Evolutionary conservation across 2,888 invertebrate genomes (phyloP).

Genomic region (Pachymerium ferrugineum): DNA sequence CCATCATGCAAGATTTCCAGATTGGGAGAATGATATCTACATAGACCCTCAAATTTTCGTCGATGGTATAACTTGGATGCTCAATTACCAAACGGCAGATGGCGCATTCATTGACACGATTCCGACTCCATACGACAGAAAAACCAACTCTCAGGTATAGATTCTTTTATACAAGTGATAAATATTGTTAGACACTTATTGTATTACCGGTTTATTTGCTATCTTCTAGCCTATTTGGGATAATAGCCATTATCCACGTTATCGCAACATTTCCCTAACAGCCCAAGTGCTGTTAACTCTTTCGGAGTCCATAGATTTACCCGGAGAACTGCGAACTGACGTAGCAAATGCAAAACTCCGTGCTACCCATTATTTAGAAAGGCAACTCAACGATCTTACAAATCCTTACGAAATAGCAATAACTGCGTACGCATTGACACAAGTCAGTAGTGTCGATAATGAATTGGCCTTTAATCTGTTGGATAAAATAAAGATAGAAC

Average conservation of each 20-base stretch:
- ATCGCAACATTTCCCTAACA: slow-evolving; percentile 50
- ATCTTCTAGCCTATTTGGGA: not conserved
- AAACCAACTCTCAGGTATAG: slow-evolving; percentile 36
- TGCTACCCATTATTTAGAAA: slow-evolving; percentile 46
- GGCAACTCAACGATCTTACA: slow-evolving; percentile 42
- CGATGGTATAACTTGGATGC: slow-evolving; percentile 46
- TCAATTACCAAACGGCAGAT: slow-evolving; percentile 43
- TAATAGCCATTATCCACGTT: not conserved
- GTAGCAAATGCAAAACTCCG: slow-evolving; percentile 43
- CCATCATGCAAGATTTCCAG: slow-evolving; percentile 52
- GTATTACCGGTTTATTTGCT: not conserved
- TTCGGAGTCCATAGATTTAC: slow-evolving; percentile 43
- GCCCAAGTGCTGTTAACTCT: slow-evolving; percentile 54
- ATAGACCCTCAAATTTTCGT: slow-evolving; percentile 50
- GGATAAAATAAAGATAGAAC: slow-evolving; percentile 41
- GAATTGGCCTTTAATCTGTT: slow-evolving; percentile 46
- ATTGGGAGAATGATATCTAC: slow-evolving; percentile 55
- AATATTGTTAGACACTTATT: slow-evolving; percentile 31
- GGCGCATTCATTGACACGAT: slow-evolving; percentile 43
- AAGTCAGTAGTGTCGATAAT: slow-evolving; percentile 47
- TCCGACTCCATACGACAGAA: slow-evolving; percentile 6
- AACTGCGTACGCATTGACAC: slow-evolving; percentile 51
- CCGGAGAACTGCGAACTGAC: slow-evolving; percentile 44
- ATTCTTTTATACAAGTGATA: slow-evolving; percentile 37
- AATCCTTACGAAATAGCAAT: slow-evolving; percentile 53